A percentile compares a stretch with the other conserved stretches of the same genome.
Evolutionary conservation across 2,797 vertebrate species (phyloP).

Genomic region (Pseudomugil gertrudae): DNA sequence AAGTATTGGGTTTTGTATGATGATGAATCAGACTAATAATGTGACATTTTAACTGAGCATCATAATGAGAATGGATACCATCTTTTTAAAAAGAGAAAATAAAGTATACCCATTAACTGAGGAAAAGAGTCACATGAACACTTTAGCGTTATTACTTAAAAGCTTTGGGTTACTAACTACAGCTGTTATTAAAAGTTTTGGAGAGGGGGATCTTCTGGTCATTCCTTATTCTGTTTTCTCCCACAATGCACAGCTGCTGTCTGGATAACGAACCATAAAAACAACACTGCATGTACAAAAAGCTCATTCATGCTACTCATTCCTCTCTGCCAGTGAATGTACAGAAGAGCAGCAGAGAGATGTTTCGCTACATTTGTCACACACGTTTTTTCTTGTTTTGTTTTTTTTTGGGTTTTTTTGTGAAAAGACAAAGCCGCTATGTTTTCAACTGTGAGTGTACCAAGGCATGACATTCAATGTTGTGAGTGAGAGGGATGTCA

Average conservation of each 20-base stretch:
- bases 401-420: too few species aligned
- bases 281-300: slow-evolving; percentile 13
- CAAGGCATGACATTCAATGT: background rate
- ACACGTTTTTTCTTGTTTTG: background rate
- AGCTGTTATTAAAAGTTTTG: slow-evolving; percentile 1
- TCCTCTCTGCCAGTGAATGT: slow-evolving; percentile 4
- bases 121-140: background rate
- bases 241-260: background rate
- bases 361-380: slow-evolving; percentile 25
- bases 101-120: background rate
- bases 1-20: slow-evolving; percentile 9
- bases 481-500: slow-evolving; percentile 1
- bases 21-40: slow-evolving; percentile 22
- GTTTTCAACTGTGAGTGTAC: slow-evolving; percentile 1
- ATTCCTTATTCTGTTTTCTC: background rate
- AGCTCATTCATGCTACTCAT: background rate
- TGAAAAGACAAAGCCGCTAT: slow-evolving; percentile 15
- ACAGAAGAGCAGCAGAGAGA: slow-evolving; percentile 11
- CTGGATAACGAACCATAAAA: slow-evolving; percentile 22
- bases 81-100: slow-evolving; percentile 2
- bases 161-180: background rate
- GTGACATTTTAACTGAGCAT: background rate
- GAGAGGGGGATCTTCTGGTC: background rate
- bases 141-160: background rate
- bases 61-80: background rate